phyloP scores from a whole-genome alignment of 2,797 vertebrate genomes.

The Octomys mimax region DNA sequence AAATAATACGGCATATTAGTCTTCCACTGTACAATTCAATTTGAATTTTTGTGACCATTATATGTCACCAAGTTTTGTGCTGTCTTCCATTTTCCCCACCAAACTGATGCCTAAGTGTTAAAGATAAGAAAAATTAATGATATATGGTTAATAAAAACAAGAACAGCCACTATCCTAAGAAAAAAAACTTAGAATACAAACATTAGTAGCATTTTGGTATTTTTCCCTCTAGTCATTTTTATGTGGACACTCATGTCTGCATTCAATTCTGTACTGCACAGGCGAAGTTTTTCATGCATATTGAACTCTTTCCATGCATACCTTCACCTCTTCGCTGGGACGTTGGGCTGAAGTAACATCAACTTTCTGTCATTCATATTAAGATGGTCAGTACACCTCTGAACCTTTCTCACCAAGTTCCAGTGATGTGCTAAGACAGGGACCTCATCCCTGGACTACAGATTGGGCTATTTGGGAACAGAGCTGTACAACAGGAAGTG shows the following conservation, averaged over 20 bases:
- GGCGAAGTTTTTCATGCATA: background rate
- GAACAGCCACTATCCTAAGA: background rate
- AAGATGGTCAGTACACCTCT: background rate
- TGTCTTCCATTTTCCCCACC: background rate
- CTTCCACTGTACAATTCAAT: constrained; percentile 33
- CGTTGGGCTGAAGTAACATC: background rate
- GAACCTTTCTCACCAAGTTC: background rate
- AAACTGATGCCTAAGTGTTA: background rate
- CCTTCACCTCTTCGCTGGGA: background rate
- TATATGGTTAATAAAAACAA: background rate
- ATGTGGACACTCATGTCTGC: background rate
- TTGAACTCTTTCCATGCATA: too few species aligned
- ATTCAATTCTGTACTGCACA: background rate
- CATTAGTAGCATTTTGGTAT: constrained; percentile 1
- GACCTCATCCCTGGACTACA: background rate
- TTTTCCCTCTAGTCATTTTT: background rate
- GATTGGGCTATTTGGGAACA: too few species aligned
- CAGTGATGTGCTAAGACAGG: background rate
- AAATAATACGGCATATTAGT: background rate
- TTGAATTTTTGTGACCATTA: background rate
- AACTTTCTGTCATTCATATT: background rate
- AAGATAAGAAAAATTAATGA: background rate
- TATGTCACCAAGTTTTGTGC: background rate
- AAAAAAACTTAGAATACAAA: background rate
- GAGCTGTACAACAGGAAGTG: background rate